These are phyloP conservation scores for Drosophila guanche DNA, from an alignment of 1,140 invertebrate genomes.

Conservation along the genomic window DNA sequence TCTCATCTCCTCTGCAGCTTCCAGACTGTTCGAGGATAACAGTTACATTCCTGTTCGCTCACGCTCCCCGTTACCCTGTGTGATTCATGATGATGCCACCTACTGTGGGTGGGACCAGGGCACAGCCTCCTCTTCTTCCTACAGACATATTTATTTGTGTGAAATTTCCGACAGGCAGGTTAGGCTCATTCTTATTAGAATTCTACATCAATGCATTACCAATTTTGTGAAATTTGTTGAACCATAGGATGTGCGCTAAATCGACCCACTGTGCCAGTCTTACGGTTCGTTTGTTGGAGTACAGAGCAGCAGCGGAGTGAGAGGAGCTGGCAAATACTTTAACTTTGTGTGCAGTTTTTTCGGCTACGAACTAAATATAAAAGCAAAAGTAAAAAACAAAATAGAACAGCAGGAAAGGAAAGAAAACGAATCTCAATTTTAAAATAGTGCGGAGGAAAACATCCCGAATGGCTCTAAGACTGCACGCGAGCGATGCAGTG, in stretches of 20 bases:
- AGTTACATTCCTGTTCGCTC: too few species aligned
- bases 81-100: constrained; percentile 22
- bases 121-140: too few species aligned
- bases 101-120: neutral
- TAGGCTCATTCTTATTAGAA: too few species aligned
- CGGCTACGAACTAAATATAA: constrained; percentile 30
- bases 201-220: too few species aligned
- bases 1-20: constrained; percentile 40
- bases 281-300: too few species aligned
- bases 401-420: constrained; percentile 20
- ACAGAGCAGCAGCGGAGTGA: neutral
- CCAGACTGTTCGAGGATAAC: constrained; percentile 22
- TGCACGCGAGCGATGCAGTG: neutral
- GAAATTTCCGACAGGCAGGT: too few species aligned
- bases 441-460: constrained; percentile 16
- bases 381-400: constrained; percentile 5
- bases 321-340: constrained; percentile 1
- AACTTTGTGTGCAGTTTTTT: constrained; percentile 17
- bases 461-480: constrained; percentile 12
- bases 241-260: too few species aligned
- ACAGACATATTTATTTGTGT: too few species aligned
- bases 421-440: constrained; percentile 10
- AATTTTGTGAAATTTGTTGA: too few species aligned
- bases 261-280: too few species aligned
- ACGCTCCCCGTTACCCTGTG: neutral